These are phyloP conservation scores for Temnothorax ravouxi DNA, from an alignment of 2,888 invertebrate genomes.

Conservation along the genomic window DNA sequence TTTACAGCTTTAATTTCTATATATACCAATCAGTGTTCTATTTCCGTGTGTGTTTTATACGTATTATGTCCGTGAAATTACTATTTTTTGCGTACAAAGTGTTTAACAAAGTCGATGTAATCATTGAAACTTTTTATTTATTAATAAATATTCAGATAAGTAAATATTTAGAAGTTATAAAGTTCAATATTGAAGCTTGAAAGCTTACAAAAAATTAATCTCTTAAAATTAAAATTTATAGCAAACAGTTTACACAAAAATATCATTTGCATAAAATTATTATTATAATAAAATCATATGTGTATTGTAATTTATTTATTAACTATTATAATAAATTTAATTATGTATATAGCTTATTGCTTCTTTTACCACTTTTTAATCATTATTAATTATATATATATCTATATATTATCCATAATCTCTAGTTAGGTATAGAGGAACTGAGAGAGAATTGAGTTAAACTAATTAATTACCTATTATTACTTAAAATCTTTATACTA, in stretches of 20 bases:
- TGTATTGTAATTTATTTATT: not conserved
- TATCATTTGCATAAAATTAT: constrained; percentile 2
- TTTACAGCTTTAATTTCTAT: not conserved
- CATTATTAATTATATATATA: not conserved
- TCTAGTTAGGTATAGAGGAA: not conserved
- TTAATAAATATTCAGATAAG: not conserved
- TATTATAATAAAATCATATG: not conserved
- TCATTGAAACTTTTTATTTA: not conserved
- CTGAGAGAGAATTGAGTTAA: no score
- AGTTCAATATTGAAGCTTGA: not conserved
- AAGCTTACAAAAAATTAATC: not conserved
- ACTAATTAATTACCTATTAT: not conserved
- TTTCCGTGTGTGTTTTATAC: not conserved
- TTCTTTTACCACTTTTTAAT: not conserved
- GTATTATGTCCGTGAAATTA: not conserved
- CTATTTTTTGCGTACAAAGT: not conserved
- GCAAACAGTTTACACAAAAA: not conserved
- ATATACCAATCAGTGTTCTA: not conserved
- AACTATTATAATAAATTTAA: not conserved
- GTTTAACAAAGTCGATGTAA: not conserved
- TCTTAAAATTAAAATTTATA: no score
- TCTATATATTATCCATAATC: not conserved
- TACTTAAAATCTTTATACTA: not conserved
- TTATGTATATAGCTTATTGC: not conserved
- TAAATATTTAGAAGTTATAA: not conserved